Evolutionary conservation across 2,113 vertebrate species (phyloP), one percentile per base, ranked within the genome.

Genomic region (Dipodomys spectabilis): DNA sequence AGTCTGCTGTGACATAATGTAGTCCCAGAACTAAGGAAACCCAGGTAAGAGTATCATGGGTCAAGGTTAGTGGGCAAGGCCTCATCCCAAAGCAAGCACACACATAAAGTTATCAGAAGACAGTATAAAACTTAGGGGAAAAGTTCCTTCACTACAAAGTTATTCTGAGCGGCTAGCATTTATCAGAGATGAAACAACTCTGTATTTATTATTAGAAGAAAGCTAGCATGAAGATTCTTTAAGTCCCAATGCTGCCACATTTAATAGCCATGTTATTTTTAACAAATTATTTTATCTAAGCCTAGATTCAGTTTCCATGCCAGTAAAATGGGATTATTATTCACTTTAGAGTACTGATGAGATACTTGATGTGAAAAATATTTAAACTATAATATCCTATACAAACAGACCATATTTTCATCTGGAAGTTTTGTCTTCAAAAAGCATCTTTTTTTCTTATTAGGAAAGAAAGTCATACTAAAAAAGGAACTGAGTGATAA

Each of bases 341-440:
- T 35, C 68, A 84, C 27, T 11, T 86, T 35, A 68, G 5, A 82
- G 82, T 4, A 35, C 5, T 12, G 74, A 18, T 84, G 44, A 93
- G 69, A 83, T 20, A 57, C 90, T 30, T 15, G 27, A 72, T 5
- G 1, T 68, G 19, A 90, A 87, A 80, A 92, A 64, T 6, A n/a
- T 72, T 85, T 86, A 92, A 82, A n/a, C 30, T 62, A 3, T 80
- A 69, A 80, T 93, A 28, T 78, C 57, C 35, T 94, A 64, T 45
- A 74, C 5, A 72, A 65, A 81, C 6, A 85, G 62, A 49, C 12
- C 49, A 12, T 32, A 81, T 91, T 89, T 97, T 88, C 64, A 88
- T 22, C n/a, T n/a, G 28, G 81, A 75, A 82, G 72, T 85, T 71
- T 73, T 81, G 35, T 88, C 23, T 87, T 87, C 23, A 74, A 95